Evolutionary conservation across 2,113 vertebrate genomes (phyloP).

Genomic region (Gallinago paraguaiae): DNA sequence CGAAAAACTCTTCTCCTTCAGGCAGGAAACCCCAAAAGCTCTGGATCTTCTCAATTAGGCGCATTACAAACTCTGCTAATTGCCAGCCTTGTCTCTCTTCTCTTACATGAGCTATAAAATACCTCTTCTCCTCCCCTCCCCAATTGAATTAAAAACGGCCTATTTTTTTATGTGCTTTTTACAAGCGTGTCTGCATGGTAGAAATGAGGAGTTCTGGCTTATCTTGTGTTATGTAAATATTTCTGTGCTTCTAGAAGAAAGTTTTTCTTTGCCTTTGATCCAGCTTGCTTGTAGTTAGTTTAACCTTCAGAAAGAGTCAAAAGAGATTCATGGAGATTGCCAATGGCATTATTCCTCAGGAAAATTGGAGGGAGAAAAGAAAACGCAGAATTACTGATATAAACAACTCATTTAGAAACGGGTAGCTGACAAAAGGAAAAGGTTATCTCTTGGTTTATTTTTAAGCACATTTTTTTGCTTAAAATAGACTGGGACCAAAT

Average conservation of each 20-base stretch:
- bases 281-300: neutral
- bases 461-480: neutral
- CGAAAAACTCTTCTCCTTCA: neutral
- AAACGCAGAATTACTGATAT: neutral
- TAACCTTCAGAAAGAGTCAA: neutral
- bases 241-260: constrained; percentile 1
- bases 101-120: neutral
- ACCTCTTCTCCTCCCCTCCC: neutral
- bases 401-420: neutral
- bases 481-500: neutral
- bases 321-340: neutral
- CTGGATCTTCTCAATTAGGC: neutral
- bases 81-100: neutral
- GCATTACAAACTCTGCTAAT: neutral
- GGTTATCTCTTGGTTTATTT: neutral
- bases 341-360: neutral
- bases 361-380: constrained; percentile 14
- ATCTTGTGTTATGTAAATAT: constrained; percentile 32
- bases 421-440: neutral
- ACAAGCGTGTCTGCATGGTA: neutral
- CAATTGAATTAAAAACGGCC: neutral
- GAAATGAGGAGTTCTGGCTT: neutral
- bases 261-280: constrained; percentile 23
- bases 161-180: neutral
- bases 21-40: neutral